phyloP scores from a whole-genome alignment of 2,888 invertebrate genomes.

The Bibio marci region DNA sequence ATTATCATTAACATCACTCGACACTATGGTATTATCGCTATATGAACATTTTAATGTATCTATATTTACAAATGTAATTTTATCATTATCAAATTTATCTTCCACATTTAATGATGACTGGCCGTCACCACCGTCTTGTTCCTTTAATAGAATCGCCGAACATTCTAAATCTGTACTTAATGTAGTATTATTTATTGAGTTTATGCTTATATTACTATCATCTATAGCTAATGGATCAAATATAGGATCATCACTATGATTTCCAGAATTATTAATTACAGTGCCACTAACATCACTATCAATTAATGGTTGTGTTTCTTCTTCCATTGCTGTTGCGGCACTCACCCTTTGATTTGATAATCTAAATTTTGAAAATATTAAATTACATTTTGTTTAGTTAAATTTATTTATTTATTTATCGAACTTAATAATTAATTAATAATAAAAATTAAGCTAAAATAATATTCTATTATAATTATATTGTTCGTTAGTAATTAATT shows the following conservation, averaged over 20 bases:
- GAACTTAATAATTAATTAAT: too few species aligned
- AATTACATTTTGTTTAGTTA: too few species aligned
- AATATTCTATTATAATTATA: too few species aligned
- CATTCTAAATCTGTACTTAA: constrained; percentile 3
- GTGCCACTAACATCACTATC: constrained; percentile 11
- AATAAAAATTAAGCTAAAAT: too few species aligned
- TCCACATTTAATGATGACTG: too few species aligned
- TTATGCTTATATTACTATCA: constrained; percentile 12
- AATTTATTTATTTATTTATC: too few species aligned
- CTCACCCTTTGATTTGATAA: background rate
- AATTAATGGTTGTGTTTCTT: background rate
- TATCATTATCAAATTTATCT: too few species aligned
- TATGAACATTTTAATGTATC: constrained; percentile 5
- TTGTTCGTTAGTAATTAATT: too few species aligned
- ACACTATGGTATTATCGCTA: constrained; percentile 2
- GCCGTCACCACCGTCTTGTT: constrained; percentile 12
- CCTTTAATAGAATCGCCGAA: too few species aligned
- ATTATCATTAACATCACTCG: too few species aligned
- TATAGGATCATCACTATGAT: constrained; percentile 14
- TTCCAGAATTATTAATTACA: too few species aligned
- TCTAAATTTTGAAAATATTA: background rate
- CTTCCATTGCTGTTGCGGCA: constrained; percentile 1
- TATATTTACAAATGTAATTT: constrained; percentile 12
- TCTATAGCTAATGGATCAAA: constrained; percentile 28
- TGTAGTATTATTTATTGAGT: background rate